A percentile compares a stretch with the other conserved stretches of the same genome.
These are phyloP conservation scores for Himalopsyche kuldschensis DNA, from an alignment of 2,888 invertebrate species.

Conservation along the genomic window DNA sequence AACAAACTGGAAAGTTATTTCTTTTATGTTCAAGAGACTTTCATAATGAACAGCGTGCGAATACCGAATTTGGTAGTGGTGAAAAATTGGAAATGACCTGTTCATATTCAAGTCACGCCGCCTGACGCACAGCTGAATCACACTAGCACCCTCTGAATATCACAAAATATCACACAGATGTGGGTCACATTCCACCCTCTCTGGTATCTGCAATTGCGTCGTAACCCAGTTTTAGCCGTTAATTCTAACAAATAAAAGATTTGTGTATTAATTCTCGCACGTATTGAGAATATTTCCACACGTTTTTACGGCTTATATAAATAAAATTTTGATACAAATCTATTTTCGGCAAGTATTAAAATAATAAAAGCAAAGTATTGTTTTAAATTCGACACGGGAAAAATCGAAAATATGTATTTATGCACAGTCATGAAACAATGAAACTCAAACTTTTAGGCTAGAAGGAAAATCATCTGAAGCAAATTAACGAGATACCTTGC, in stretches of 20 bases:
- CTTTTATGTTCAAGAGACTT: background rate
- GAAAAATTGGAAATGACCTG: slow-evolving; percentile 27
- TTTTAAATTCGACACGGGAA: too few relatives aligned
- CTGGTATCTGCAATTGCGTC: background rate
- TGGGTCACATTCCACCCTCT: background rate
- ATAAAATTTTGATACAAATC: too few relatives aligned
- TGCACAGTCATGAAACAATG: too few relatives aligned
- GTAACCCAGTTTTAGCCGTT: background rate
- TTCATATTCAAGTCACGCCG: slow-evolving; percentile 24
- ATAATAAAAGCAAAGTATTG: too few relatives aligned
- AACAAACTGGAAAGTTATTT: too few relatives aligned
- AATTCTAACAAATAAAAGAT: background rate
- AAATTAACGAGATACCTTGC: too few relatives aligned
- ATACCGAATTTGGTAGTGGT: background rate
- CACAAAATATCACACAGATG: slow-evolving; percentile 4
- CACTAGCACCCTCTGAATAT: slow-evolving; percentile 1
- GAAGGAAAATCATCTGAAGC: too few relatives aligned
- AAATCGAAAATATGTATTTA: too few relatives aligned
- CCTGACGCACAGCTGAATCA: background rate
- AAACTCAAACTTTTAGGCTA: too few relatives aligned
- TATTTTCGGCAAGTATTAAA: too few relatives aligned
- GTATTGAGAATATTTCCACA: background rate
- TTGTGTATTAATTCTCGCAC: background rate
- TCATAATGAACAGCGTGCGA: background rate
- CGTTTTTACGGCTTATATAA: too few relatives aligned